A percentile compares a stretch with the other conserved stretches of the same genome.
Conservation (phyloP, 2,113 vertebrate species). For the Ursus arctos region DNA sequence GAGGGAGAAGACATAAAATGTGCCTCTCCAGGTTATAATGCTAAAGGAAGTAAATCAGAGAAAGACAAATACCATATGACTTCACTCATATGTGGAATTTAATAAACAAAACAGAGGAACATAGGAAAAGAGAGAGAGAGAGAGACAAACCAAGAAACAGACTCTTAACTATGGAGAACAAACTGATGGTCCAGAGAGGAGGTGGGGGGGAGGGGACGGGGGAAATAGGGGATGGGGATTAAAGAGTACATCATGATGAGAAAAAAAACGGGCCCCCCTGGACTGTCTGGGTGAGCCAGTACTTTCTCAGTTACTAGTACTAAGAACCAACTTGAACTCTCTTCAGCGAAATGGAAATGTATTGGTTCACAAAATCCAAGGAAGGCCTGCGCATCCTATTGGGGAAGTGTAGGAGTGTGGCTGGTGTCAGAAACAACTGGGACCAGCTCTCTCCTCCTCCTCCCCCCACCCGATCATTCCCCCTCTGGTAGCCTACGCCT, state of each 20-base stretch:
- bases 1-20: not conserved
- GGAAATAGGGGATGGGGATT: not conserved
- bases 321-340: not conserved
- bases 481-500: not conserved
- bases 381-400: not conserved
- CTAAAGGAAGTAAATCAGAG: not conserved
- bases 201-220: not conserved
- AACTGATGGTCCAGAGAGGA: not conserved
- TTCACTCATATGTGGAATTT: not conserved
- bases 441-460: not conserved
- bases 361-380: not conserved
- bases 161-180: not conserved
- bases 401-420: not conserved
- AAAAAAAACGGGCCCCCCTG: not conserved
- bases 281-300: not conserved
- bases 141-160: not conserved
- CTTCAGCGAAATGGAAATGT: not conserved
- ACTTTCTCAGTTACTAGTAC: not conserved
- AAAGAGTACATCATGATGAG: not conserved
- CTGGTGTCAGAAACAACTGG: too few relatives aligned
- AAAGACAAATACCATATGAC: not conserved
- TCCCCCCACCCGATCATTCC: fast-evolving
- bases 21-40: not conserved
- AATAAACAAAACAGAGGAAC: not conserved
- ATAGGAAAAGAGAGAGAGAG: not conserved